Evolutionary conservation across 1,140 invertebrate genomes (phyloP).

Genomic region (Trachymyrmex cornetzi): DNA sequence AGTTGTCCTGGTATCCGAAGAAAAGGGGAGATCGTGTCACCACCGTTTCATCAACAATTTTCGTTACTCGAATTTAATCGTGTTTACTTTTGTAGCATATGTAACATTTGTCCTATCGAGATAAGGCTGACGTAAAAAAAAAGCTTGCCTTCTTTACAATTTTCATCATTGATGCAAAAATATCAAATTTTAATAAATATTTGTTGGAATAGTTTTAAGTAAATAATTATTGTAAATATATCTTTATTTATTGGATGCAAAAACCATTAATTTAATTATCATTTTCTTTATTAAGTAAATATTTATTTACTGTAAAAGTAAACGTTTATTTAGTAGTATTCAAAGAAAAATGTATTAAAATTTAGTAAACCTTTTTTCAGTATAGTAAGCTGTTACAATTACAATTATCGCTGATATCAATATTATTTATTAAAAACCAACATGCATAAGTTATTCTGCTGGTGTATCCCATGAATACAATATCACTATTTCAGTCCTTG

Average conservation of each 20-base stretch:
- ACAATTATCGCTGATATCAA: not conserved
- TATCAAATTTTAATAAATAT: no score
- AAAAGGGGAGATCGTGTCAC: not conserved
- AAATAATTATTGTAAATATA: no score
- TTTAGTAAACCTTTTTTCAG: no score
- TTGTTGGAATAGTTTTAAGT: no score
- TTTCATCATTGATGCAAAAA: not conserved
- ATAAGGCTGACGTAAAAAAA: not conserved
- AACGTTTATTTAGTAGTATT: no score
- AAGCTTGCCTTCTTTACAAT: not conserved
- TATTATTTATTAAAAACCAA: slow-evolving; percentile 36
- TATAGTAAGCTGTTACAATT: not conserved
- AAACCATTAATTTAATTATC: no score
- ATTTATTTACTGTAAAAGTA: no score
- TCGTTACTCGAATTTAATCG: not conserved
- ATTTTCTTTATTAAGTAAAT: no score
- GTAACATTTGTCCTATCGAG: not conserved
- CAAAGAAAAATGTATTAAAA: no score
- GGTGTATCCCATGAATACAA: slow-evolving; percentile 17
- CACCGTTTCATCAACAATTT: not conserved
- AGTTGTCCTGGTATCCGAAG: not conserved
- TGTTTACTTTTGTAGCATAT: not conserved
- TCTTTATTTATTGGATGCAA: no score
- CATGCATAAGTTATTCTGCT: not conserved
- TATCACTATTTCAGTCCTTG: not conserved